Evolutionary conservation across 2,888 invertebrate genomes (phyloP), one percentile per base, ranked within the genome.

Genomic region (Allophyes oxyacanthae): DNA sequence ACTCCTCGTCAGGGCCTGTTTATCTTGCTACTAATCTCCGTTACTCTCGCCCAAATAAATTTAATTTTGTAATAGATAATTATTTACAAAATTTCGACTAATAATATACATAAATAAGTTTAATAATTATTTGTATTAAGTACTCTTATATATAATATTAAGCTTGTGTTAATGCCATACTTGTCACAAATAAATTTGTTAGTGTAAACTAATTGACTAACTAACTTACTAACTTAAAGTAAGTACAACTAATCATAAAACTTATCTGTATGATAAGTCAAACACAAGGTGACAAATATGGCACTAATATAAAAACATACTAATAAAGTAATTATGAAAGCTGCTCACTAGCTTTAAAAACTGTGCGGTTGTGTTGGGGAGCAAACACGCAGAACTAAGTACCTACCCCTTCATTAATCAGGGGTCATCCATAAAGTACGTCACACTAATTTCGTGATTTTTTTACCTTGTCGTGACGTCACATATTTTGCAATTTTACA

Each of bases 11-110:
- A 20, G 20, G n/a, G n/a, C n/a, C n/a, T n/a, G n/a, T n/a, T n/a
- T n/a, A n/a, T 10, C 4, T 3, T 8, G 30, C 13, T 15, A 28
- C 20, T 40, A 37, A 45, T 44, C 38, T 43, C 38, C 36, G 13
- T 40, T 8, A 8, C 64, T 43, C 50, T 48, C 11, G 13, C 45
- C 43, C 30, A 42, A 49, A 45, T n/a, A n/a, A 15, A 14, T 8
- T 41, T 20, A 45, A 49, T 45, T 57, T 70, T 36, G 38, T 58
- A 52, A 57, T 49, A 63, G 13, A 57, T n/a, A n/a, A n/a, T n/a
- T 64, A 70, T 69, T 59, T 74, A 70, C 58, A 70, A 62, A 37
- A 62, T 52, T 50, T 52, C 48, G 37, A 33, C 36, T 70, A 49
- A 42, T 36, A 45, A 69, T 36, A 53, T 63, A 60, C 52, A 52